Base-by-base conservation (phyloP, 64 coral and sea anemone genomes). In the Exaiptasia diaphana region DNA sequence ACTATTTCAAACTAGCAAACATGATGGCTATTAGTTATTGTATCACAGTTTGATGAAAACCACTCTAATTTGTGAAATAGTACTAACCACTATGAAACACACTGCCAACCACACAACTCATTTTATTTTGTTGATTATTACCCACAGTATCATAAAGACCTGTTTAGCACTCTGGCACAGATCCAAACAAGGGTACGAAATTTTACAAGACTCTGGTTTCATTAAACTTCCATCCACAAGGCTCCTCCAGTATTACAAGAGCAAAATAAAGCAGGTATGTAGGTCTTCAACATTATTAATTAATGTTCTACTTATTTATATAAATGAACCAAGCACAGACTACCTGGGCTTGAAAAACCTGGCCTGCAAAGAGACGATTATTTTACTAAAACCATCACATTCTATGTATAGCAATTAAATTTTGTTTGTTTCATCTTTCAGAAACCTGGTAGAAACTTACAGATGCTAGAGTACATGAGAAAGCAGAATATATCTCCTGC, bases 261-360 rank as follows among this genome's bases (percentile, higher is more conserved):
- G 64, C 27, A 83, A 83, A 40, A 56, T 83, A 18, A 83, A 83
- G 41, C 81, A 83, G 81, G 65, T 83, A 83, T 54, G n/a, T 33
- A 28, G 26, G 28, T 48, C 50, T 49, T 40, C 20, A 39, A 35
- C n/a, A n/a, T n/a, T n/a, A n/a, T n/a, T n/a, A n/a, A n/a, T n/a
- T n/a, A n/a, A n/a, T n/a, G n/a, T n/a, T n/a, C n/a, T n/a, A 1
- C 52, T 54, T 15, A 23, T 54, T 54, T 15, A 15, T 2, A 23
- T 23, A 54, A 54, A 54, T 54, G 24, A 64, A 64, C 29, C 14
- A n/a, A n/a, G n/a, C n/a, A n/a, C n/a, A n/a, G n/a, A n/a, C n/a
- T n/a, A n/a, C n/a, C n/a, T n/a, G n/a, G n/a, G n/a, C n/a, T n/a
- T n/a, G n/a, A n/a, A n/a, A n/a, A n/a, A n/a, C n/a, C n/a, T n/a